These are phyloP conservation scores for Aplysia californica DNA, from an alignment of 1,140 invertebrate species.

Conservation along the genomic window DNA sequence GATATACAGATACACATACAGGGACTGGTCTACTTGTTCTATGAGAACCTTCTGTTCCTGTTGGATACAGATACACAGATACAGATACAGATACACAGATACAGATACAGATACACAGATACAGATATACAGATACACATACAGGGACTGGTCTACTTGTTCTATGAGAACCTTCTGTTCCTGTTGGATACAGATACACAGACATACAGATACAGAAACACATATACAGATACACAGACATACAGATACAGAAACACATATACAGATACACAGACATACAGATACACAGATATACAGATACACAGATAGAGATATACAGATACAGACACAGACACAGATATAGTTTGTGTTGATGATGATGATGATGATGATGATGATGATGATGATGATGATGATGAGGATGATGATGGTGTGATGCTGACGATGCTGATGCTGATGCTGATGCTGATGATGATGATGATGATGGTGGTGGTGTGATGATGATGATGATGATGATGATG, in stretches of 20 bases:
- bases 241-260: background rate
- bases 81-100: no score
- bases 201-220: background rate
- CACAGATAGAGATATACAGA: background rate
- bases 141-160: conserved; percentile 60
- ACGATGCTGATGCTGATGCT: no score
- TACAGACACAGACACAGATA: background rate
- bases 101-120: no score
- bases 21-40: conserved; percentile 61
- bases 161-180: conserved; percentile 62
- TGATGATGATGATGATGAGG: no score
- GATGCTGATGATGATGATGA: no score
- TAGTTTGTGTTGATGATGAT: background rate
- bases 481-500: no score
- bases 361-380: background rate
- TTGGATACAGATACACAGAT: background rate
- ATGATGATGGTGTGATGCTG: no score
- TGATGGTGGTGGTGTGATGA: no score
- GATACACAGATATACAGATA: no score
- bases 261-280: background rate
- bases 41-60: conserved; percentile 64
- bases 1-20: no score
- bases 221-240: background rate
- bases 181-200: no score
- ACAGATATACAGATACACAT: no score